Conservation (phyloP, 2,113 vertebrate species). For the Heterotis niloticus region DNA sequence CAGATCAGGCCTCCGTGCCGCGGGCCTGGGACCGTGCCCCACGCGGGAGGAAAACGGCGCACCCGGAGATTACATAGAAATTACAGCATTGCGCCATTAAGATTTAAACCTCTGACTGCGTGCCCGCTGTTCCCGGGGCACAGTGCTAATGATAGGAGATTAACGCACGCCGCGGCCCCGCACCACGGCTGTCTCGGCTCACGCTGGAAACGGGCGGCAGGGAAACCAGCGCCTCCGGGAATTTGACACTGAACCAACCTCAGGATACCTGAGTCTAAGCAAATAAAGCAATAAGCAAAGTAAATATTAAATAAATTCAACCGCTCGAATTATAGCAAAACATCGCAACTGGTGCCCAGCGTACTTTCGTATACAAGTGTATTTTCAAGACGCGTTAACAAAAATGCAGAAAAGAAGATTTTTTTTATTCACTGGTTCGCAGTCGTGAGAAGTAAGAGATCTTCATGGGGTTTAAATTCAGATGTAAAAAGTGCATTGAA, state of each 20-base stretch:
- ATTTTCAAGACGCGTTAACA: too few species aligned
- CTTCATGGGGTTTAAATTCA: too few species aligned
- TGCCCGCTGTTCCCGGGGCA: slow-evolving; percentile 20
- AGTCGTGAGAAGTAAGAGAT: too few species aligned
- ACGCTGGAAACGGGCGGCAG: slow-evolving; percentile 38
- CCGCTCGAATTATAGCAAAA: not conserved
- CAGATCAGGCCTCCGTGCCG: slow-evolving; percentile 17
- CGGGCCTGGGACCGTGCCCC: slow-evolving; percentile 4
- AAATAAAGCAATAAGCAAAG: too few species aligned
- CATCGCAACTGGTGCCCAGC: too few species aligned
- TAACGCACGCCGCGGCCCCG: slow-evolving; percentile 22
- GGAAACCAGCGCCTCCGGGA: not conserved
- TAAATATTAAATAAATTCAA: slow-evolving; percentile 23
- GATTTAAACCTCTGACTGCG: slow-evolving; percentile 37
- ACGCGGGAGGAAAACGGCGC: not conserved
- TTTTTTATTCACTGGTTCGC: too few species aligned
- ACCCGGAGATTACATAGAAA: slow-evolving; percentile 41
- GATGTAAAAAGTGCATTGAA: too few species aligned
- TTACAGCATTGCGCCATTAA: slow-evolving; percentile 47
- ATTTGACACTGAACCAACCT: not conserved
- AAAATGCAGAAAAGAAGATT: too few species aligned
- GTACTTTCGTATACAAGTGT: too few species aligned
- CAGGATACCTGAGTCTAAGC: too few species aligned
- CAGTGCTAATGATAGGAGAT: slow-evolving; percentile 20
- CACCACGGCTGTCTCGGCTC: not conserved